Base-by-base conservation (phyloP, 2,113 vertebrate genomes). In the Corythoichthys intestinalis region DNA sequence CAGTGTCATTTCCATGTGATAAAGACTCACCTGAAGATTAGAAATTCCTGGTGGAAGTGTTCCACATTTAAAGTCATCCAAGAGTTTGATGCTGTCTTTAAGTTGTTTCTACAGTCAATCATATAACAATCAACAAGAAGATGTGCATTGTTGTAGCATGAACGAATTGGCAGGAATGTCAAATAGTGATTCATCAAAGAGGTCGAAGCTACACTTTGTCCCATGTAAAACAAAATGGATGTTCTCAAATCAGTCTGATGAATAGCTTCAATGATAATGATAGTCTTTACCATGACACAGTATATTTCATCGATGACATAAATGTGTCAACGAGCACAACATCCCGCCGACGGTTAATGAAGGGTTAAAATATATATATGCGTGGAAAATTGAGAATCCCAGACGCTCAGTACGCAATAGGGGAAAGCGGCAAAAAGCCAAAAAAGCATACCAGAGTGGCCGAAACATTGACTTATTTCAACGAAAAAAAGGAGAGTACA, bases 51-150 rank as follows among this genome's bases (percentile, higher is more conserved):
- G 91, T 46, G 92, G 93, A 76, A 96, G 79, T 1, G 86, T 91
- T 0, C 95, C 95, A 1, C 93, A 92, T 69, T 96, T 96, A 61
- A 94, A 98, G 82, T 98, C 94, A 78, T 99, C 94, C n/a, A 99
- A 87, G 20, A 99, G 86, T 84, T 95, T 93, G 71, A 97, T 85
- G 1, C 93, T 94, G 80, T 95, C 94, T 76, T 93, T 88, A 83
- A 98, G 89, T 4, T 88, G 93, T 60, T 85, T 93, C 97, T 99
- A 46, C 62, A 54, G 41, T 41, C 56, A 46, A 39, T 39, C 12
- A 61, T 39, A 61, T 61, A 14, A 54, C 11, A 38, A 61, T 44
- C 41, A 4, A 44, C 41, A 44, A 41, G 12, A 38, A 6, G 6
- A 41, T 9, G 5, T 60, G 38, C 15, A 39, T 60, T 35, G 58